Percentiles rank a stretch among this genome's conserved stretches.
phyloP scores from a whole-genome alignment of 2,797 vertebrate species.

The Etheostoma perlongum region DNA sequence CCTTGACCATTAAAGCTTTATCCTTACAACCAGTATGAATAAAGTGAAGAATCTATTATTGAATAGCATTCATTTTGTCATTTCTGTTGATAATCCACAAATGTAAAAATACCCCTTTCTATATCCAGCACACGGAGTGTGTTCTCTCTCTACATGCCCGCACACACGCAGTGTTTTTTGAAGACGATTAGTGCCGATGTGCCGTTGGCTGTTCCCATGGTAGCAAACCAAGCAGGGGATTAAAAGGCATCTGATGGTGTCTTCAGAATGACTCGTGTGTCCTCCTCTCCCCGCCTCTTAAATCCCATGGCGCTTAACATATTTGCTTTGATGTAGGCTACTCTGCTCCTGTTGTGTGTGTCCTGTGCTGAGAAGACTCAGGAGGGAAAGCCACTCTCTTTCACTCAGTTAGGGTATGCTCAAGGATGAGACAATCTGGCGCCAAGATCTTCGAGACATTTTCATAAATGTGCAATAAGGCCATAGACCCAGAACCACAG shows the following conservation, averaged over 20 bases:
- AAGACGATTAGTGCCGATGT: constrained; percentile 13
- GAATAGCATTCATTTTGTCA: not conserved
- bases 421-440: too few species aligned
- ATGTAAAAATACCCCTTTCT: not conserved
- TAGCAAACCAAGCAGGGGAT: constrained; percentile 68
- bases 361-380: constrained; percentile 26
- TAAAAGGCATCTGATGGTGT: constrained; percentile 64
- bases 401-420: too few species aligned
- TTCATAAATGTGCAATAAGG: too few species aligned
- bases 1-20: too few species aligned
- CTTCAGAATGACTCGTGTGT: constrained; percentile 57
- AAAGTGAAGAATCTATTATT: too few species aligned
- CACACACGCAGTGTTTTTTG: constrained; percentile 11
- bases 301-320: constrained; percentile 76
- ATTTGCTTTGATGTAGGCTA: constrained; percentile 83
- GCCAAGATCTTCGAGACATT: too few species aligned
- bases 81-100: not conserved
- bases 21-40: too few species aligned
- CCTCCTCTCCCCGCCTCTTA: constrained; percentile 42
- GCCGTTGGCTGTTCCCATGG: constrained; percentile 61
- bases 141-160: not conserved
- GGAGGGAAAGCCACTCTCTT: not conserved
- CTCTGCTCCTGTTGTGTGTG: constrained; percentile 35
- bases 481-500: too few species aligned
- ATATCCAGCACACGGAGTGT: not conserved